Evolutionary conservation across 1,140 invertebrate species (phyloP).

Genomic region (Bacillus rossius): DNA sequence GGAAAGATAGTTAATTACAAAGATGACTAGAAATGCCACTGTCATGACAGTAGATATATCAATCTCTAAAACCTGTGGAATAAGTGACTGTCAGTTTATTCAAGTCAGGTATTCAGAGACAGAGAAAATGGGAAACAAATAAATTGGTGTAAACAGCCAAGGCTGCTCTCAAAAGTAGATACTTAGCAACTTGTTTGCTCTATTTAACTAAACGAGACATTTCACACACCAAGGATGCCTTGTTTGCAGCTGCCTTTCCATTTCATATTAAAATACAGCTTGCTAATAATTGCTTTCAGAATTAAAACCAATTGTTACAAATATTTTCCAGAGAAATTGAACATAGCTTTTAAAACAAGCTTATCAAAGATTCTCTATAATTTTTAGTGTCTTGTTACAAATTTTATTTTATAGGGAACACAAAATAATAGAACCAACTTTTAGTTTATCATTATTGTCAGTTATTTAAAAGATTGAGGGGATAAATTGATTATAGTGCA

Average conservation of each 20-base stretch:
- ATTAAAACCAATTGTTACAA: too few species aligned
- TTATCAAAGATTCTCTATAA: too few species aligned
- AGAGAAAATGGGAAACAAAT: conserved; percentile 11
- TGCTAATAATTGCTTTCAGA: too few species aligned
- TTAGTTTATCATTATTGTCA: too few species aligned
- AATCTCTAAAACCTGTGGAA: conserved; percentile 14
- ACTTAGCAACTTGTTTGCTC: neutral
- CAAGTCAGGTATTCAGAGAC: conserved; percentile 15
- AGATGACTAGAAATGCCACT: conserved; percentile 19
- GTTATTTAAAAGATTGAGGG: too few species aligned
- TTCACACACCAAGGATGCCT: conserved; percentile 21
- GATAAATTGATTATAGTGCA: too few species aligned
- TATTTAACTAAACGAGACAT: conserved; percentile 7
- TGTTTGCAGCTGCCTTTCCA: neutral
- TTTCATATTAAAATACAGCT: too few species aligned
- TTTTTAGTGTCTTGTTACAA: too few species aligned
- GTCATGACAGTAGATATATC: conserved; percentile 16
- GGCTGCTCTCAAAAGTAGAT: neutral
- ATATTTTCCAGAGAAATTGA: too few species aligned
- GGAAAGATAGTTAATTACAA: conserved; percentile 19
- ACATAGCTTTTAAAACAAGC: too few species aligned
- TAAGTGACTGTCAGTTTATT: conserved; percentile 8
- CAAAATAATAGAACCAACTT: too few species aligned
- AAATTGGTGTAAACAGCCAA: conserved; percentile 12
- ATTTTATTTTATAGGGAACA: too few species aligned